These are phyloP conservation scores for Paratrypauchen microcephalus DNA, from an alignment of 2,797 vertebrate species.

Conservation along the genomic window DNA sequence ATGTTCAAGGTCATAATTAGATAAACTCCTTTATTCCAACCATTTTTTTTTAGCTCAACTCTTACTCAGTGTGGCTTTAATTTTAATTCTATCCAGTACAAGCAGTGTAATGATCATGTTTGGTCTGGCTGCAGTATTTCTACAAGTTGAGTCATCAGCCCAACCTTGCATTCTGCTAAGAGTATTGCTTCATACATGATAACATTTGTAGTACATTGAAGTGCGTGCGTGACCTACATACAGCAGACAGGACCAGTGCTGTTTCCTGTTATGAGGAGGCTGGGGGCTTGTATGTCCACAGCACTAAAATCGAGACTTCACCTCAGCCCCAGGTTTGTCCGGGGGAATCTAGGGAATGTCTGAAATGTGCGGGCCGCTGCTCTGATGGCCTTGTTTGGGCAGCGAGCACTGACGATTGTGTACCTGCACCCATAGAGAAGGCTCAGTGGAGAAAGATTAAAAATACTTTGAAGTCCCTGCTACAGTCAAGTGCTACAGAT, in stretches of 20 bases:
- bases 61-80: no score
- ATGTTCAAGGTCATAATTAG: no score
- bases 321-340: slow-evolving; percentile 51
- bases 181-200: background rate
- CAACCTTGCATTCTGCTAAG: background rate
- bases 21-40: no score
- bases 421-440: slow-evolving; percentile 28
- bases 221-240: slow-evolving; percentile 18
- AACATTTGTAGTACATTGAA: background rate
- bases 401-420: slow-evolving; percentile 36
- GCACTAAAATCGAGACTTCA: slow-evolving; percentile 24
- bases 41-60: no score
- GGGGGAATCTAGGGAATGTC: slow-evolving; percentile 74
- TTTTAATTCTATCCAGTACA: no score
- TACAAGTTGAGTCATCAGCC: background rate
- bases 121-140: background rate
- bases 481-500: background rate
- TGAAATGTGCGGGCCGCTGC: slow-evolving; percentile 65
- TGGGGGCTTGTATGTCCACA: slow-evolving; percentile 31
- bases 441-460: background rate
- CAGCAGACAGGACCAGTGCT: slow-evolving; percentile 20
- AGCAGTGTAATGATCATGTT: background rate
- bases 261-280: slow-evolving; percentile 48
- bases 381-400: slow-evolving; percentile 71
- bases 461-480: slow-evolving; percentile 1